Evolutionary conservation across 2,888 invertebrate species (phyloP), one percentile per base, ranked within the genome.

Genomic region (Chalcosyrphus nemorum): DNA sequence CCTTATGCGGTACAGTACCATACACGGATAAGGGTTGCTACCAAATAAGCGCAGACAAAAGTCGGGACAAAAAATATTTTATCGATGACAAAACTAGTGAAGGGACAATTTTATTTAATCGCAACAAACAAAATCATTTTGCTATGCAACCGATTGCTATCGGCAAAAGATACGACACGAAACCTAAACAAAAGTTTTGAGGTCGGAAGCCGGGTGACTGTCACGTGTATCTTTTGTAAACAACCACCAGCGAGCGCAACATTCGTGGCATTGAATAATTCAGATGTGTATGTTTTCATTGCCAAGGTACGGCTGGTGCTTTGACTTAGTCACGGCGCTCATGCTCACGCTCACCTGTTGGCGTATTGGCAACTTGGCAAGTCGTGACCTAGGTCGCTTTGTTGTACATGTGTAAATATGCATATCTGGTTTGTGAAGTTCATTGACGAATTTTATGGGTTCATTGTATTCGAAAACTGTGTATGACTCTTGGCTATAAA

Each of bases 101-200:
- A 57, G 77, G 50, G 81, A 82, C 78, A 75, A 61, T 81, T 80
- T 82, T 86, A 86, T 84, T 86, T 86, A 86, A 76, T 80, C 66
- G 41, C 63, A 59, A 75, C 77, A 86, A 86, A 86, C 86, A 86
- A 86, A 78, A 50, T 65, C 63, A 81, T 81, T 87, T 87, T 87
- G 87, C 88, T 87, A 87, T 85, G 94, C 24, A 95, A 95, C 89
- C 57, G 68, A 19, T 15, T 54, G 47, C 4, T n/a, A 9, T 54
- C 35, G 17, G 41, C n/a, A 65, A 13, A 11, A 32, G 27, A 63
- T 5, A 38, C 47, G 27, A n/a, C 38, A 57, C 35, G 27, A 32
- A 66, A 63, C 32, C 38, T 32, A 65, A 65, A 78, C 68, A 78
- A 68, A 78, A 4, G 9, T 38, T 21, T 78, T n/a, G 13, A 2